Evolutionary conservation across 2,797 vertebrate genomes (phyloP), one percentile per base, ranked within the genome.

Genomic region (Menidia menidia): DNA sequence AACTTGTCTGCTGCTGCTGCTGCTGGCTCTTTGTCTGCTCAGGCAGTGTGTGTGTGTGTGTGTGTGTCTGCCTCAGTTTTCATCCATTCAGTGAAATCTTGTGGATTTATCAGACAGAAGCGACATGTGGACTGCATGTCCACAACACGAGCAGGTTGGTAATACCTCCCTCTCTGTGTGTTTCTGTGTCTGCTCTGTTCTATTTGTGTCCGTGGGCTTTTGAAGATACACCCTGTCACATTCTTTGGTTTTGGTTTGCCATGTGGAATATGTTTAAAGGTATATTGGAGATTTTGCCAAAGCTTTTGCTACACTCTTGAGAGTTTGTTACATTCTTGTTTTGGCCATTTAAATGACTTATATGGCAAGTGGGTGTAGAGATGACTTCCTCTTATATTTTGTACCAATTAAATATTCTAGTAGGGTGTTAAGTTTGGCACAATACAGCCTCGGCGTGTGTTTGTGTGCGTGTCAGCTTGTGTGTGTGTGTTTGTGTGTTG

Each of bases 101-200:
- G 76, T 62, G 78, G 79, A 76, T 3, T 39, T 73, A 71, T 44
- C 66, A 51, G 16, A 66, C 31, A 18, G 25, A 4, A 48, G n/a
- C 80, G 83, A 71, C 74, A 94, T 94, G 90, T 81, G 88, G 91
- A 58, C 83, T 63, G 56, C 47, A 44, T 10, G 84, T 85, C 85
- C 87, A 75, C 89, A 66, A 1, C 68, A 42, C 75, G 80, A 87
- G 88, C 92, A 93, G 94, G 94, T 94, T 78, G 81, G 94, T 92
- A 55, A 80, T 60, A 69, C 69, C 60, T 82, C 54, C 50, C 53
- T 64, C 48, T 73, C 52, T 70, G 10, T 62, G 31, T 72, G 54
- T 67, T 39, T 71, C 7, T 62, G 2, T 77, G 64, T 76, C 39
- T 77, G 70, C 62, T 70, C 60, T 47, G 64, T 15, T 82, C 88